Conservation (phyloP, 2,888 invertebrate species). For the Sepioteuthis lessoniana region DNA sequence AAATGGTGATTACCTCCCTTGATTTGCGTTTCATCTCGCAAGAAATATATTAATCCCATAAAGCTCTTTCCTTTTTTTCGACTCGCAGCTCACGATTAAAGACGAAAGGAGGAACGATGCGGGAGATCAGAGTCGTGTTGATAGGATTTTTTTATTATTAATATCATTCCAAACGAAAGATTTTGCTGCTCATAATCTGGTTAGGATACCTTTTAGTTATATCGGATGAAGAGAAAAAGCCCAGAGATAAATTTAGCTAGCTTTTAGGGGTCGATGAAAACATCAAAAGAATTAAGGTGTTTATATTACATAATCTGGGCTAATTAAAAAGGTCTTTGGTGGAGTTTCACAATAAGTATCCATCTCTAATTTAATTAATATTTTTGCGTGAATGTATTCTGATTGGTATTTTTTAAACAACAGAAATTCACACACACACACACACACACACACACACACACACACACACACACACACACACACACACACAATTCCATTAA, state of each 20-base stretch:
- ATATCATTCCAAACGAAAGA: neutral
- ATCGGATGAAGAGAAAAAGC: neutral
- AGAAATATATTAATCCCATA: neutral
- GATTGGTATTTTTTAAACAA: too few species aligned
- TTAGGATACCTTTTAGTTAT: neutral
- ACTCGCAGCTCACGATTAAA: neutral
- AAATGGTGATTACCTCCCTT: neutral
- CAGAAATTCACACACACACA: too few species aligned
- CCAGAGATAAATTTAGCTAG: neutral
- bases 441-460: too few species aligned
- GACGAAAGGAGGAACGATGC: neutral
- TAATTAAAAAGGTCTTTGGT: too few species aligned
- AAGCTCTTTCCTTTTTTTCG: neutral
- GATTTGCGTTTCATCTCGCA: neutral
- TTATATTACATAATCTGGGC: too few species aligned
- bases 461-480: too few species aligned
- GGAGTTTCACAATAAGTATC: too few species aligned
- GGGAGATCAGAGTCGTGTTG: neutral
- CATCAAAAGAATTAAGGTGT: neutral
- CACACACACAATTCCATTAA: too few species aligned
- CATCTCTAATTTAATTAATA: too few species aligned
- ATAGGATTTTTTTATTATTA: neutral
- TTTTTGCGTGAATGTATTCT: too few species aligned
- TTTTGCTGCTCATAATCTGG: neutral
- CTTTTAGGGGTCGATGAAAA: neutral